Base-by-base conservation (phyloP, 2,113 vertebrate species). In the Grus americana region DNA sequence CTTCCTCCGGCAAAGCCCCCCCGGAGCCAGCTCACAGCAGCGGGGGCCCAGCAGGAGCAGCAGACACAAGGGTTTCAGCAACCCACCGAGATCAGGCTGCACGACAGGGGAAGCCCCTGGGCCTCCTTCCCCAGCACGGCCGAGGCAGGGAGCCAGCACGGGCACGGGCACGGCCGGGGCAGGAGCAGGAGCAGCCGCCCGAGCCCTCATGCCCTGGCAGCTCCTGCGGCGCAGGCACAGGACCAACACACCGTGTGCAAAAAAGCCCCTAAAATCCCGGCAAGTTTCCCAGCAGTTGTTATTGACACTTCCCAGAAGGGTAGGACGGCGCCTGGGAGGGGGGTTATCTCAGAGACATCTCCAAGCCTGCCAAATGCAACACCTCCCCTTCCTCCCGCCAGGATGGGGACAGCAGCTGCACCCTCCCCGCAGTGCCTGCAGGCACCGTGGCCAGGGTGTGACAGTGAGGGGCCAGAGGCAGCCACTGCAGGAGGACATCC, bases 11-110 rank as follows among this genome's bases (percentile, higher is more conserved):
- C 44, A 76, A 9, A 49, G 27, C 52, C 3, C 26, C 34, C 38
- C 10, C 38, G 21, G 34, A 67, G 46, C 27, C 58, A 72, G 46
- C 17, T 16, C 32, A 12, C 11, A 6, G 66, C 23, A 12, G 32
- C 5, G 7, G 47, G 67, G 47, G 47, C 12, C 18, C 29, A 14
- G 61, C 47, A 16, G 76, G 75, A 20, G 54, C 30, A 34, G 29
- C 44, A 59, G 38, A 14, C 2, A 0, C 5, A 1, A 13, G 52
- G 10, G 26, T 71, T 71, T n/a, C 1, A 0, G 50, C 8, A 47
- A 71, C 18, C 15, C 44, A 14, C 34, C 2, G 3, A 6, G 47
- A 8, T 15, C 26, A 3, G 18, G 32, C 61, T 26, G 49, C 42
- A 63, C 38, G 38, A 38, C 38, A 38, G 38, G 24, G 26, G 15